These are phyloP conservation scores for Caenorhabditis plicata DNA, from an alignment of 2,888 invertebrate genomes.

Conservation along the genomic window DNA sequence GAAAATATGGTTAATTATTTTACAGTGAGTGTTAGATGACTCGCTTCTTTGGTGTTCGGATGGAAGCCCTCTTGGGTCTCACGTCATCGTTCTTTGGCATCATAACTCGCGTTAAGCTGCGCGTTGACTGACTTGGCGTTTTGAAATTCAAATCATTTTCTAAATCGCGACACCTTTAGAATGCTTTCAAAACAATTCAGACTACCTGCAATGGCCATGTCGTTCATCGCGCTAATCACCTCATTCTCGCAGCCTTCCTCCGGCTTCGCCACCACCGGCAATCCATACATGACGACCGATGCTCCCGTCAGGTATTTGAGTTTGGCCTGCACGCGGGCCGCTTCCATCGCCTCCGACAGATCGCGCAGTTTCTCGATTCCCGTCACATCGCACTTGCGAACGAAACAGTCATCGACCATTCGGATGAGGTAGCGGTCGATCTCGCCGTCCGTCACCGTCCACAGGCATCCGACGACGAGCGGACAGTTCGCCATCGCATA, in stretches of 20 bases:
- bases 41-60: too few species aligned
- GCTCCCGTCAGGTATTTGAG: conserved; percentile 55
- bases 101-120: too few species aligned
- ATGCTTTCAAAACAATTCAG: background rate
- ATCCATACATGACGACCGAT: conserved; percentile 57
- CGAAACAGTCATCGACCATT: conserved; percentile 40
- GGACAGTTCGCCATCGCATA: conserved; percentile 55
- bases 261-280: conserved; percentile 40
- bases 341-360: conserved; percentile 34
- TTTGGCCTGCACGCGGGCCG: conserved; percentile 44
- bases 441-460: conserved; percentile 63
- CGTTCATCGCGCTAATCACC: background rate
- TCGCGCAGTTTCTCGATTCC: conserved; percentile 24
- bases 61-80: too few species aligned
- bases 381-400: background rate
- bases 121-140: background rate
- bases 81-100: too few species aligned
- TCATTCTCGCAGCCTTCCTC: background rate
- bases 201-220: background rate
- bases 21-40: too few species aligned
- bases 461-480: conserved; percentile 57
- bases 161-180: background rate
- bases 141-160: too few species aligned
- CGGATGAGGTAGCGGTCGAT: conserved; percentile 57
- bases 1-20: too few species aligned